These are phyloP conservation scores for Rhodeus uyekii DNA, from an alignment of 2,797 vertebrate genomes.

Conservation along the genomic window DNA sequence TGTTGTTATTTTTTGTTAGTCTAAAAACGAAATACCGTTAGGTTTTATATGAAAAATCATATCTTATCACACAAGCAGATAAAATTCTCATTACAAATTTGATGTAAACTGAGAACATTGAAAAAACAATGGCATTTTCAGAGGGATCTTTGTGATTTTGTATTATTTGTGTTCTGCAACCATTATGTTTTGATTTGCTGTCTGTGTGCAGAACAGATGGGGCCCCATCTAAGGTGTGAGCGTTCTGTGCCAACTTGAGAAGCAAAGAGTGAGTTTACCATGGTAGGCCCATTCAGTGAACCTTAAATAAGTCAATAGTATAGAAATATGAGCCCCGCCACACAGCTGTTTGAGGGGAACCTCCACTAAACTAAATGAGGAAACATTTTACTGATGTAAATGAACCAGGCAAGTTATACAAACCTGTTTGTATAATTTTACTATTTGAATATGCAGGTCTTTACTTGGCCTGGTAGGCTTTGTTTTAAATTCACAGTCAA, in stretches of 20 bases:
- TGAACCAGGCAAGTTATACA: neutral
- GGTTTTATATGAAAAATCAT: neutral
- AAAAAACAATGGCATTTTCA: neutral
- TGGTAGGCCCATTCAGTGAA: neutral
- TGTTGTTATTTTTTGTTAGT: no score
- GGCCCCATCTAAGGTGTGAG: neutral
- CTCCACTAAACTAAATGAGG: neutral
- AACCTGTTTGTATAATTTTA: neutral
- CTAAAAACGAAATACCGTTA: neutral
- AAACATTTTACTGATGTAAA: neutral
- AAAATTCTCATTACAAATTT: neutral
- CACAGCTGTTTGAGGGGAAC: neutral
- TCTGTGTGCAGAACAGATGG: conserved; percentile 21
- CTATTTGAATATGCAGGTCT: neutral
- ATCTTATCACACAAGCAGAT: neutral
- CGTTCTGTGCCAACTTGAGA: conserved; percentile 10
- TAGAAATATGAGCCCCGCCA: neutral
- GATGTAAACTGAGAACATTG: neutral
- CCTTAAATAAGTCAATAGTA: neutral
- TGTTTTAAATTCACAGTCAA: neutral
- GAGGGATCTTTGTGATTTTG: neutral
- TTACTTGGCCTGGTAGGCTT: neutral
- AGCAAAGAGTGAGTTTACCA: conserved; percentile 3
- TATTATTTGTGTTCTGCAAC: conserved; percentile 1
- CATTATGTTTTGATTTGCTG: neutral